Evolutionary conservation across 2,888 invertebrate genomes (phyloP).

Genomic region (Stenichneumon culpator): DNA sequence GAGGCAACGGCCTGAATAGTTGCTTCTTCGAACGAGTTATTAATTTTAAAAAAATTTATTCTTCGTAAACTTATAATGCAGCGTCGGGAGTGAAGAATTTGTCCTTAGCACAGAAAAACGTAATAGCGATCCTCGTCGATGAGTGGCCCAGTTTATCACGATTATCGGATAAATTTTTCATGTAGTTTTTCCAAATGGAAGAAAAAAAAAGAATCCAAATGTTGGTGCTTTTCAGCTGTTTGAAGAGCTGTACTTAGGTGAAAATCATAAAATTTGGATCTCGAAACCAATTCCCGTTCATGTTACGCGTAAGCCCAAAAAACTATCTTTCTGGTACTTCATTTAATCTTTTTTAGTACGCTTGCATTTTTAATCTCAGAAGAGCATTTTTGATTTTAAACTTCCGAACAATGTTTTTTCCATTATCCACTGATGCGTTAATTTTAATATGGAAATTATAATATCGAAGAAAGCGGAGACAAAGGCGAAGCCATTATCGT

Average conservation of each 20-base stretch:
- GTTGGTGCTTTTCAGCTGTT: too few species aligned
- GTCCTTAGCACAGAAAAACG: background rate
- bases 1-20: slow-evolving; percentile 8
- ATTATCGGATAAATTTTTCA: background rate
- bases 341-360: too few species aligned
- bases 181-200: background rate
- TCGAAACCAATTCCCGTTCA: too few species aligned
- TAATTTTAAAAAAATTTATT: background rate
- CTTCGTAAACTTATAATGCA: background rate
- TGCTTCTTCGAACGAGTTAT: background rate
- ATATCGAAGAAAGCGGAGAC: background rate
- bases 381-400: background rate
- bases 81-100: background rate
- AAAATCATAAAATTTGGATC: too few species aligned
- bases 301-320: too few species aligned
- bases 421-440: background rate
- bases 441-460: background rate
- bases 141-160: background rate
- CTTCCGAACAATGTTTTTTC: background rate
- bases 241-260: too few species aligned
- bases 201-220: too few species aligned
- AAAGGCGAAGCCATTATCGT: background rate
- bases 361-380: too few species aligned
- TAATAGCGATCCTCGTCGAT: background rate
- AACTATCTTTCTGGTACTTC: too few species aligned